Base-by-base conservation (phyloP, 2,113 vertebrate genomes). In the Thryonomys swinderianus region DNA sequence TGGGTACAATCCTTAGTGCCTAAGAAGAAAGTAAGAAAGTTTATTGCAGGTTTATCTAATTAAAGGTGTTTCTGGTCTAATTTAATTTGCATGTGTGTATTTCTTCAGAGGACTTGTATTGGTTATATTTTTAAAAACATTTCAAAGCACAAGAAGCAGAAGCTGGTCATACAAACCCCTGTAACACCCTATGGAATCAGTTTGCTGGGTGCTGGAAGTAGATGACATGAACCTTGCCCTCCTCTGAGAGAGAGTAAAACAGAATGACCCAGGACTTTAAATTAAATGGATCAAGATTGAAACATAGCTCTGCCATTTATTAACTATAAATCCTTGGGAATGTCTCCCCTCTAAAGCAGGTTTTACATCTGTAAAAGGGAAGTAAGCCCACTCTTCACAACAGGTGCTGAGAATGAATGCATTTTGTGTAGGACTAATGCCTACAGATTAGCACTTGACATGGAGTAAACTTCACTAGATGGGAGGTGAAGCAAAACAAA, bases 101-200 rank as follows among this genome's bases (percentile, higher is more conserved):
- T 86, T 95, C 85, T 83, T 74, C 73, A 83, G 40, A 79, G 5
- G 13, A 96, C 7, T 71, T 97, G n/a, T 40, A 79, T 8, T 73
- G 25, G 40, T 69, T 78, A 55, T 20, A 86, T 83, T 40, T 37
- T 83, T n/a, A 2, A 66, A 76, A 91, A 30, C 20, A 59, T 57
- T 53, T 55, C 78, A 81, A 40, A 78, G 89, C 53, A 55, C 78
- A 80, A n/a, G n/a, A 40, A 86, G 21, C 45, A 81, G 61, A 76
- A 76, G 17, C 34, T 84, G 82, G 7, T 79, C n/a, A 8, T 16
- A 69, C 59, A 76, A 90, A n/a, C 3, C 42, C 87, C 45, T 61
- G 27, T 10, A 34, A 79, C 45, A 64, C 11, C 59, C 17, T 78
- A 64, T 83, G 69, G 18, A 87, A 87, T 34, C 57, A 17, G 10